These are phyloP conservation scores for Gopherus evgoodei DNA, from an alignment of 2,113 vertebrate species.

Conservation along the genomic window DNA sequence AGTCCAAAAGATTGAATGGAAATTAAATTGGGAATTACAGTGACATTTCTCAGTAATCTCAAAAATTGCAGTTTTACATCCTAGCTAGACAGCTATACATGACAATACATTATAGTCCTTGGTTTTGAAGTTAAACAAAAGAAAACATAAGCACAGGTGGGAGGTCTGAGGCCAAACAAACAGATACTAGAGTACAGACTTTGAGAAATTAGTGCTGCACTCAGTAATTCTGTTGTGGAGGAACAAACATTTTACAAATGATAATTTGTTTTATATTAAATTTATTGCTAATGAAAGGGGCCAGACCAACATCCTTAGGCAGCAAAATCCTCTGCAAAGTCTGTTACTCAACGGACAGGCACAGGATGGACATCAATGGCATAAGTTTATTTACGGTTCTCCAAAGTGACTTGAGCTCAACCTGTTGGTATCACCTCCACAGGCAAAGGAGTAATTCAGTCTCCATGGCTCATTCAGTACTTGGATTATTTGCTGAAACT, in stretches of 20 bases:
- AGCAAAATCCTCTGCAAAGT: neutral
- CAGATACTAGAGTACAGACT: neutral
- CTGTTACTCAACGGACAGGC: neutral
- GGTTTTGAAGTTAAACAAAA: neutral
- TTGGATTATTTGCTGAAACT: neutral
- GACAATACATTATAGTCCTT: neutral
- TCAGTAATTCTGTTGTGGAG: neutral
- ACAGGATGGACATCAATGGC: neutral
- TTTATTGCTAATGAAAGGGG: neutral
- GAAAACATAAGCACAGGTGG: neutral
- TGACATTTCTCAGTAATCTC: slow-evolving; percentile 60
- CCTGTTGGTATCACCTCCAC: neutral
- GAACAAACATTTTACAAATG: neutral
- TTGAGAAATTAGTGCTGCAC: neutral
- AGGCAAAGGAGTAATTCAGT: neutral
- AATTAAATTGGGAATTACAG: slow-evolving; percentile 7
- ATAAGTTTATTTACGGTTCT: neutral
- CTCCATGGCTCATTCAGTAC: neutral
- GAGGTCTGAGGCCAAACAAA: neutral
- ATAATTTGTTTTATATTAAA: neutral
- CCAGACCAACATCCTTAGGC: neutral
- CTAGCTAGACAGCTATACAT: neutral
- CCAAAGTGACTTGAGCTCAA: neutral
- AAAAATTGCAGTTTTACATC: slow-evolving; percentile 36
- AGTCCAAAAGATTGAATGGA: neutral